Evolutionary conservation across 2,888 invertebrate genomes (phyloP).

Genomic region (Ennomos erosarius): DNA sequence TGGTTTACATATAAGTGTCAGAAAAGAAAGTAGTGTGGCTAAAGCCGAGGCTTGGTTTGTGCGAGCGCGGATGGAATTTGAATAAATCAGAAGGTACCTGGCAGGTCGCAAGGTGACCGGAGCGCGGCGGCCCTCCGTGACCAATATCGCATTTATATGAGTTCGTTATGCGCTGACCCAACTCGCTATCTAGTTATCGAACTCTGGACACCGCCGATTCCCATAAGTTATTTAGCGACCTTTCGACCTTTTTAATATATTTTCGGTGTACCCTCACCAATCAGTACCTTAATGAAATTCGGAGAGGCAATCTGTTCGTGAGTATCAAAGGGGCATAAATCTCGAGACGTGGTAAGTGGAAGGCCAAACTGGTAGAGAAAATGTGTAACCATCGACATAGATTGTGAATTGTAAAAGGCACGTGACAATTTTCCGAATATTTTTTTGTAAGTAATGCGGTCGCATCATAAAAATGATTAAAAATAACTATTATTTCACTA

Average conservation of each 20-base stretch:
- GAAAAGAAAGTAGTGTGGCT: conserved; percentile 48
- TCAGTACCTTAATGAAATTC: conserved; percentile 28
- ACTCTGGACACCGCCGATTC: conserved; percentile 39
- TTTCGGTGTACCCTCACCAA: conserved; percentile 27
- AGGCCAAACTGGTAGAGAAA: conserved; percentile 10
- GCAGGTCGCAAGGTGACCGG: conserved; percentile 58
- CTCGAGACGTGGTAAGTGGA: conserved; percentile 8
- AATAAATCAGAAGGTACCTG: conserved; percentile 61
- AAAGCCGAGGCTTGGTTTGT: conserved; percentile 53
- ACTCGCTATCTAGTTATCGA: conserved; percentile 52
- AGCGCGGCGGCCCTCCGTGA: conserved; percentile 41
- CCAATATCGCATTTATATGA: conserved; percentile 69
- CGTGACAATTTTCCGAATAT: conserved; percentile 7
- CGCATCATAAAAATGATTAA: not conserved
- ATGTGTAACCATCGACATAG: conserved; percentile 6
- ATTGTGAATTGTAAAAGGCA: conserved; percentile 14
- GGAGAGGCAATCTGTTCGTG: conserved; percentile 22
- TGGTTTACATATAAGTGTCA: conserved; percentile 37
- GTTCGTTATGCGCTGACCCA: conserved; percentile 56
- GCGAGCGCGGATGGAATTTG: conserved; percentile 57
- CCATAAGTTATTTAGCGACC: conserved; percentile 50
- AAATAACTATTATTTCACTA: not conserved
- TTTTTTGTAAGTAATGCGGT: conserved; percentile 3
- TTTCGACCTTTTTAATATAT: conserved; percentile 51
- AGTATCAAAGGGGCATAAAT: conserved; percentile 23